Evolutionary conservation across 1,140 invertebrate genomes (phyloP), one percentile per base, ranked within the genome.

Genomic region (Cherax destructor): DNA sequence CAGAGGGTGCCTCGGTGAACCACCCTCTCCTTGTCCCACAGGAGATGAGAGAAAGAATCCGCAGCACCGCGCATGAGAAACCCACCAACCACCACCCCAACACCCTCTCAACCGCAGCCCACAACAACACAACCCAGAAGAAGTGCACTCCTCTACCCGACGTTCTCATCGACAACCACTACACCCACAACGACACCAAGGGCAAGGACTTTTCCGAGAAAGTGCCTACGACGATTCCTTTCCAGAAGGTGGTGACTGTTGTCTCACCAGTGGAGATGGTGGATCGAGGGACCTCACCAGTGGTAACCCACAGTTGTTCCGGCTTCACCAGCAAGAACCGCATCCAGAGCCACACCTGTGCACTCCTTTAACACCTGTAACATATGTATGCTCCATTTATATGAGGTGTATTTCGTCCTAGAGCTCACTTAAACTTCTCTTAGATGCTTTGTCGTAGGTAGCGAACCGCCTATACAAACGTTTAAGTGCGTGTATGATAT

Each of bases 141-240:
- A 77, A 88, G 50, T 16, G 30, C n/a, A 61, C 77, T 16, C 83
- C 52, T 5, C 83, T 91, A 9, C 89, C 89, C 0, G 89, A 91
- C n/a, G 89, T 91, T 83, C 89, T 91, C 56, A 91, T 91, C 21
- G 89, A 91, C 83, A 85, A 91, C 89, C 89, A 91, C 89, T 77
- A 91, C 83, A 11, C 81, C 50, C 76, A 79, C 9, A 69, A 72
- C 83, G 87, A 79, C 69, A 76, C n/a, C 24, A 59, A 24, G 49
- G 13, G 3, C 72, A 50, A 81, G 4, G 16, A 21, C 24, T 21
- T 50, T 24, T 41, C 13, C 11, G 49, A 61, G 13, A 69, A 79
- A 16, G 83, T 72, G 72, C 30, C 76, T 16, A 49, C 69, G 69
- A 21, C 56, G 16, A 49, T 83, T 0, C 81, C 81, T 61, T 52